These are phyloP conservation scores for Perithous albicinctus DNA, from an alignment of 2,888 invertebrate genomes.

Conservation along the genomic window DNA sequence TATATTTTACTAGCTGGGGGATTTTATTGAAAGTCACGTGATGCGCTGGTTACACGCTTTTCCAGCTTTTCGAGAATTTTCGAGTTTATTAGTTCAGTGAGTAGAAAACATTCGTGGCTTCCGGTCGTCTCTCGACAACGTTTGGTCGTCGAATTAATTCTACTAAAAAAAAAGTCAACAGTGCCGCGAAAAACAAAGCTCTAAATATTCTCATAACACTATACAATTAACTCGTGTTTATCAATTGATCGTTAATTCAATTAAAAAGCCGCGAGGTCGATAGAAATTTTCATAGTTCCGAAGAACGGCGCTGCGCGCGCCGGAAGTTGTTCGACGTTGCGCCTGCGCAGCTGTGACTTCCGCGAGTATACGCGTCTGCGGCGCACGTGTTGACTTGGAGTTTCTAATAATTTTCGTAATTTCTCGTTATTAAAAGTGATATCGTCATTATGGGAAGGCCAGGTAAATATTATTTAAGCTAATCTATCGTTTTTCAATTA, in stretches of 20 bases:
- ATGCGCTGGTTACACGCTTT: too few species aligned
- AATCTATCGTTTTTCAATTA: not conserved
- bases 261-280: too few species aligned
- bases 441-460: conserved; percentile 84
- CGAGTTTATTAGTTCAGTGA: not conserved
- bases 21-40: too few species aligned
- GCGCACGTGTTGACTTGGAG: conserved; percentile 69
- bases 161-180: too few species aligned
- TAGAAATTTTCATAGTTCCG: conserved; percentile 35
- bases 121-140: not conserved
- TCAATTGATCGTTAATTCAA: not conserved
- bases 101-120: conserved; percentile 16
- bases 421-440: conserved; percentile 45
- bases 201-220: not conserved
- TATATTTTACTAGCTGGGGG: too few species aligned
- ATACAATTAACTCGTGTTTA: not conserved
- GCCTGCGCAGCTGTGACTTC: conserved; percentile 63
- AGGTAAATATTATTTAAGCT: conserved; percentile 76
- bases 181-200: not conserved
- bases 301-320: conserved; percentile 10
- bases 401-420: conserved; percentile 8
- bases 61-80: too few species aligned
- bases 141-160: conserved; percentile 21
- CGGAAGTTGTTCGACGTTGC: conserved; percentile 23
- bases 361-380: conserved; percentile 69